Percentiles rank a stretch among this genome's conserved stretches.
Conservation (phyloP, 1,140 invertebrate species). For the Hydropsyche tenuis region DNA sequence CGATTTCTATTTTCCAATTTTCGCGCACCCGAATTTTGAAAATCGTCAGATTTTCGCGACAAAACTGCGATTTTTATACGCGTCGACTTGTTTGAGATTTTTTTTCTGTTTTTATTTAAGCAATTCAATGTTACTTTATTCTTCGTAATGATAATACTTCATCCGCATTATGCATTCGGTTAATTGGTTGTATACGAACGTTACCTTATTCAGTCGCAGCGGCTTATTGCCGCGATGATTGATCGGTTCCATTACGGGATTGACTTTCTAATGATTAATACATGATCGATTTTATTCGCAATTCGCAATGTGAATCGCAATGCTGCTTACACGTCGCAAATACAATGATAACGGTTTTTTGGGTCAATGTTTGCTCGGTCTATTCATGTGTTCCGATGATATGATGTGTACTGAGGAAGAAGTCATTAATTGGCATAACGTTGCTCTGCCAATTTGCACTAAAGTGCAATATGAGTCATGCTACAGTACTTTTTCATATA, state of each 20-base stretch:
- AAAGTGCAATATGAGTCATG: too few relatives aligned
- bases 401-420: too few relatives aligned
- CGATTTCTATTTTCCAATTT: not conserved
- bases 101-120: too few relatives aligned
- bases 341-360: too few relatives aligned
- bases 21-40: not conserved
- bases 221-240: not conserved
- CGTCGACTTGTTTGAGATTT: too few relatives aligned
- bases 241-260: slow-evolving; percentile 1
- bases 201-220: slow-evolving; percentile 12
- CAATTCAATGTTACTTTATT: not conserved
- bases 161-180: not conserved
- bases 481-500: too few relatives aligned
- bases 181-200: not conserved
- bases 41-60: slow-evolving; percentile 25
- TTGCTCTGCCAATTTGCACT: too few relatives aligned
- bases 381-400: too few relatives aligned
- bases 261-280: slow-evolving; percentile 6
- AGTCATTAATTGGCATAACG: too few relatives aligned
- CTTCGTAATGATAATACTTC: not conserved
- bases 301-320: not conserved
- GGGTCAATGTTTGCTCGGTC: too few relatives aligned
- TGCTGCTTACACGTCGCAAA: too few relatives aligned
- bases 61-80: not conserved
- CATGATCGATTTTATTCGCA: not conserved